Evolutionary conservation across 2,888 invertebrate genomes (phyloP), one percentile per base, ranked within the genome.

Genomic region (Idaea dimidiata): DNA sequence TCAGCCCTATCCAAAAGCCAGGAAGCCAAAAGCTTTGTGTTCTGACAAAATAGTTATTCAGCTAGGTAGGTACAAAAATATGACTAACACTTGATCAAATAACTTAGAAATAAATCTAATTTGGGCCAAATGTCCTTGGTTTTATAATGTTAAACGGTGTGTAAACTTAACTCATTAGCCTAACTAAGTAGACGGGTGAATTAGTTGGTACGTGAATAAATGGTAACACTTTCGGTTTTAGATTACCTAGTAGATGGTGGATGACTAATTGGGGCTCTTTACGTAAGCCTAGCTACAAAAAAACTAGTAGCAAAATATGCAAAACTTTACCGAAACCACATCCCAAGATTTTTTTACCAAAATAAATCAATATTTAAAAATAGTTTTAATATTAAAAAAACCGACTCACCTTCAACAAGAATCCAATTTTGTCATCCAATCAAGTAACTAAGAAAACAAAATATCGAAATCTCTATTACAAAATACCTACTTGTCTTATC

Each of bases 361-460:
- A 43, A 3, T 24, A 24, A 24, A 24, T n/a, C n/a, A n/a, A n/a
- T n/a, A n/a, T n/a, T n/a, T 24, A 43, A 43, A 43, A 43, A 43
- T 43, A 14, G 10, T 10, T 43, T 43, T 43, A 43, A 8, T 43
- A 43, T 43, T 8, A 10, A 10, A 8, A 43, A 43, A 43, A 43
- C 43, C 43, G 43, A 43, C 43, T 43, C 43, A 43, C 43, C 43
- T 43, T 43, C 43, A 32, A 32, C 32, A 43, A 43, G 43, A 6
- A 43, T 43, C 43, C 43, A 43, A 43, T 43, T 43, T 43, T 43
- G 43, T 43, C 43, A 43, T 43, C 43, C 43, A 43, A 43, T 43
- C 43, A 43, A 43, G 43, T 14, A 43, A 43, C 43, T 10, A 43
- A 43, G 43, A 10, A 43, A 43, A 43, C 43, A 43, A 43, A 43